These are phyloP conservation scores for Rhodeus uyekii DNA, from an alignment of 2,797 vertebrate genomes.

Conservation along the genomic window DNA sequence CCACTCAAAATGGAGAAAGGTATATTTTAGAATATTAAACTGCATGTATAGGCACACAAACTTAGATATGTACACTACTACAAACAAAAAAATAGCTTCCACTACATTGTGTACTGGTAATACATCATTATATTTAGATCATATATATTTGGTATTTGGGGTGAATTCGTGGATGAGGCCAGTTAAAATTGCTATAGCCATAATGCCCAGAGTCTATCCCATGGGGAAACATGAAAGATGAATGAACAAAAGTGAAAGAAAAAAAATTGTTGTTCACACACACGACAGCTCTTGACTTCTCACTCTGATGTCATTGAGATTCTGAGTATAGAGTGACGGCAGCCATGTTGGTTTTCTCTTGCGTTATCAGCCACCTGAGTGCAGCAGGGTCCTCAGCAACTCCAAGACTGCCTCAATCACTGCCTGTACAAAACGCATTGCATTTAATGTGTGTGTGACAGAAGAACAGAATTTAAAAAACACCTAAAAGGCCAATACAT, in stretches of 20 bases:
- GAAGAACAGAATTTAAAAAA: neutral
- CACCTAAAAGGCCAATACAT: neutral
- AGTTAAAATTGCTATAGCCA: neutral
- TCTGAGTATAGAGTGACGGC: constrained; percentile 14
- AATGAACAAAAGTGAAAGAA: constrained; percentile 45
- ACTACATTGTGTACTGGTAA: neutral
- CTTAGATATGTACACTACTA: neutral
- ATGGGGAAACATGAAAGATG: constrained; percentile 28
- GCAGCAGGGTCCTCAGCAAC: constrained; percentile 2
- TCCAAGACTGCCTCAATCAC: constrained; percentile 8
- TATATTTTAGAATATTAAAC: neutral
- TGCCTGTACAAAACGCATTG: constrained; percentile 11
- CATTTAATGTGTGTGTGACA: neutral
- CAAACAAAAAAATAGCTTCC: too few species aligned
- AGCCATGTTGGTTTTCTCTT: constrained; percentile 32
- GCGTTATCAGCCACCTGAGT: constrained; percentile 30
- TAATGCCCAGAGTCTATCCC: neutral
- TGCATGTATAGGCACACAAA: neutral
- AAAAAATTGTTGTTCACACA: constrained; percentile 49
- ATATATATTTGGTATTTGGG: neutral
- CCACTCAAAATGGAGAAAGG: neutral
- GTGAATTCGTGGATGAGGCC: neutral
- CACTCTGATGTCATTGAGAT: constrained; percentile 37
- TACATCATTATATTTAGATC: neutral
- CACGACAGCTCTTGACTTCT: constrained; percentile 8